Base-by-base conservation (phyloP, 2,797 vertebrate species). In the Hemibagrus guttatus region DNA sequence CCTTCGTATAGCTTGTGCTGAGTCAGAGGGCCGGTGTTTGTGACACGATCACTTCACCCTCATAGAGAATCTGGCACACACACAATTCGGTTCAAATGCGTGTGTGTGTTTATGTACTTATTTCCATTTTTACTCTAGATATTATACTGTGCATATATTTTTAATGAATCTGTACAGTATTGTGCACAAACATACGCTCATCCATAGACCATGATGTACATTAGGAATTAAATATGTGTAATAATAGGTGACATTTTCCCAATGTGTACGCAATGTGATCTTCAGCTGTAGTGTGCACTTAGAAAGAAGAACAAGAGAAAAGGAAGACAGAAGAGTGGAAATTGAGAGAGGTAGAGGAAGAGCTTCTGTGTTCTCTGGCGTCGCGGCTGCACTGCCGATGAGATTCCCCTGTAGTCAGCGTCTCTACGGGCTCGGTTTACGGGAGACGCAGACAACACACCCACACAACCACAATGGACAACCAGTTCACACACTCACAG, bases 321-420 rank as follows among this genome's bases (percentile, higher is more conserved):
- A 91, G 87, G 42, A 87, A 87, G 85, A 86, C 35, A 35, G 74
- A 84, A 68, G 78, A 75, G 84, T 82, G 87, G 83, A 88, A 79
- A 84, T 81, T 72, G 87, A 88, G 84, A 81, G 78, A 86, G 81
- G 39, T 63, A 88, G 88, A 91, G 89, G 87, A 89, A 90, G 91
- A 92, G 87, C 86, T 90, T 90, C 85, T 92, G 93, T 91, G 93
- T 93, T 93, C 92, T 94, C 91, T 95, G 94, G 95, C 94, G 94
- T 95, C 95, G 95, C 90, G 92, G 92, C 90, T 89, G 92, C 87
- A 85, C 92, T 93, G 92, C 91, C 83, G 86, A 93, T 93, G 93
- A 93, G 95, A 95, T 94, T 95, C 93, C 91, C 93, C 94, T 90
- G 93, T 90, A 94, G 95, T 95, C 95, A 95, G 95, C 95, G 94